Evolutionary conservation across 2,113 vertebrate species (phyloP), one percentile per base, ranked within the genome.

Genomic region (Platichthys stellatus): DNA sequence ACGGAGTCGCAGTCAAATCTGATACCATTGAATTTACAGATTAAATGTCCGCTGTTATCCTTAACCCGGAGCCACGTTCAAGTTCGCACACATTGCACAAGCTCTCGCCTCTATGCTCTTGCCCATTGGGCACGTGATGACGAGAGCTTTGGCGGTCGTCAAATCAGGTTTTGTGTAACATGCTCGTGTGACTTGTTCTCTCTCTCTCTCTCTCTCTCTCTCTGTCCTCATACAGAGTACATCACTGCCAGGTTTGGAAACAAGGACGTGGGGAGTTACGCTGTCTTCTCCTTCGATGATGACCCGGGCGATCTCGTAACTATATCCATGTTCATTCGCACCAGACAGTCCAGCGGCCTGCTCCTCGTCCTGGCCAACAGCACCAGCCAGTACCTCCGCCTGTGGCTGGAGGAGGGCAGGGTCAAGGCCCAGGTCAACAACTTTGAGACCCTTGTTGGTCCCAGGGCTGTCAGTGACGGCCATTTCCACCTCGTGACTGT

Each of bases 251-350:
- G 96, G 73, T 98, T 98, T 92, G 97, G 97, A 70, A 92, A 81
- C 24, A 90, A 94, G 45, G 92, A 94, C 81, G 74, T 81, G 18
- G 81, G 92, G 23, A 95, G 95, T 53, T 96, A 95, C 57, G 95
- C 96, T 59, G 64, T 87, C 59, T 98, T 99, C 90, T 84, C 83
- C 28, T 26, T 97, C 28, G 92, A 90, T 13, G 83, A 89, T 20
- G 79, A 70, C 61, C 91, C 82, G 0, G 83, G 82, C 0, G 90
- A 95, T 62, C 86, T 83, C n/a, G 7, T 94, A 40, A 89, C 81
- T 4, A 62, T 98, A 72, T 98, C 96, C 23, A 95, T 97, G 96
- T 97, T 98, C 78, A 85, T 98, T 20, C 95, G 94, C 80, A 96
- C 96, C 65, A 92, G 90, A 35, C 94, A 82, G 49, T 14, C 86